Percentiles rank a stretch among this genome's conserved stretches.
These are phyloP conservation scores for Scleropages formosus DNA, from an alignment of 2,797 vertebrate genomes.

Conservation along the genomic window DNA sequence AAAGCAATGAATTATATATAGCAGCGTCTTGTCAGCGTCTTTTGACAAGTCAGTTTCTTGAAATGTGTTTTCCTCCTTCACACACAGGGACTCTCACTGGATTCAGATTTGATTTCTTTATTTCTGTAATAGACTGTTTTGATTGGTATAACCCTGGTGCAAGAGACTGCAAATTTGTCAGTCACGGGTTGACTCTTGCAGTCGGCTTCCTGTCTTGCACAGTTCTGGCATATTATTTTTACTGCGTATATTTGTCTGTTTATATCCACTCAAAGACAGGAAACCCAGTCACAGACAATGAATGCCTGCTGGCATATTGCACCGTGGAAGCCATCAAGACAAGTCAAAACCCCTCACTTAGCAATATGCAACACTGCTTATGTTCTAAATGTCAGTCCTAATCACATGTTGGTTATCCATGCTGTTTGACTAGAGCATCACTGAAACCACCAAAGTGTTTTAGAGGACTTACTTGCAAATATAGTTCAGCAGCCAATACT, in stretches of 20 bases:
- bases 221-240: not conserved
- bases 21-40: too few species aligned
- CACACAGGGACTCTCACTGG: not conserved
- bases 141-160: not conserved
- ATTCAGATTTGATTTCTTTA: not conserved
- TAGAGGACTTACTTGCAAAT: too few species aligned
- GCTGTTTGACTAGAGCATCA: not conserved
- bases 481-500: too few species aligned
- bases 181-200: not conserved
- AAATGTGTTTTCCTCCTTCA: not conserved
- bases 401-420: not conserved
- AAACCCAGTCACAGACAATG: not conserved
- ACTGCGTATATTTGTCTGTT: not conserved
- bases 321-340: not conserved
- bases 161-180: not conserved
- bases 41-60: not conserved
- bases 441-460: not conserved
- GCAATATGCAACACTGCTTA: conserved; percentile 12
- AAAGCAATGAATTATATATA: conserved; percentile 2
- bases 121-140: not conserved
- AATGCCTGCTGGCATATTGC: not conserved
- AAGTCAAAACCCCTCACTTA: not conserved
- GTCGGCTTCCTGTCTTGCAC: not conserved
- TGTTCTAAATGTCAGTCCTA: conserved; percentile 4
- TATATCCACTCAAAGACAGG: not conserved